phyloP scores from a whole-genome alignment of 1,140 invertebrate species.

The Bilobella aurantiaca region DNA sequence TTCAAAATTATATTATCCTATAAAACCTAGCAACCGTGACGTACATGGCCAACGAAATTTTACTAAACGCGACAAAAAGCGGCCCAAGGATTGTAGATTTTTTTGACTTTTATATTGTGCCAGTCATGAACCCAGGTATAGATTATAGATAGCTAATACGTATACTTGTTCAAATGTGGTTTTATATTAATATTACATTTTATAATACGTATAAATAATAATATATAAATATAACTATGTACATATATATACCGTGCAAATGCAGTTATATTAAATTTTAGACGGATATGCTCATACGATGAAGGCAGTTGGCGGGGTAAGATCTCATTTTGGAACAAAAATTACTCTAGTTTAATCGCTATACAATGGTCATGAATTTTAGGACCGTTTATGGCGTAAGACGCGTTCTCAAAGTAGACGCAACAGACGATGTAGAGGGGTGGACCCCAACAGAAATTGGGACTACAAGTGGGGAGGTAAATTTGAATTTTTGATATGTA shows the following conservation, averaged over 20 bases:
- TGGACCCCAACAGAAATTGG: constrained; percentile 73
- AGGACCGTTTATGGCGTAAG: constrained; percentile 43
- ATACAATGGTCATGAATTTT: too few species aligned
- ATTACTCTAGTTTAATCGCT: too few species aligned
- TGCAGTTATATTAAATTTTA: not conserved
- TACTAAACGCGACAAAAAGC: constrained; percentile 19
- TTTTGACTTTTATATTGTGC: constrained; percentile 31
- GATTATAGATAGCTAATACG: too few species aligned
- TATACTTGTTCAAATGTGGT: too few species aligned
- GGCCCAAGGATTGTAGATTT: constrained; percentile 24
- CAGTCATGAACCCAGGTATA: constrained; percentile 27
- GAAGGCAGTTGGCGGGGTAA: too few species aligned
- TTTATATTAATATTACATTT: too few species aligned
- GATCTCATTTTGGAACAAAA: too few species aligned
- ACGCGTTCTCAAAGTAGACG: constrained; percentile 42
- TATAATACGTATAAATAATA: not conserved
- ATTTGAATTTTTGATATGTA: too few species aligned
- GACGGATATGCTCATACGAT: constrained; percentile 31
- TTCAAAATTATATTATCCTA: not conserved
- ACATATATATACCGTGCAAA: too few species aligned
- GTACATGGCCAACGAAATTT: constrained; percentile 33
- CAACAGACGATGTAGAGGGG: constrained; percentile 48
- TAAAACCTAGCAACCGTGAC: constrained; percentile 15
- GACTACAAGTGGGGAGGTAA: constrained; percentile 65
- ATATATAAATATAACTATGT: not conserved